A percentile compares a stretch with the other conserved stretches of the same genome.
Evolutionary conservation across 1,140 invertebrate genomes (phyloP).

Genomic region (Diachasmimorpha longicaudata): DNA sequence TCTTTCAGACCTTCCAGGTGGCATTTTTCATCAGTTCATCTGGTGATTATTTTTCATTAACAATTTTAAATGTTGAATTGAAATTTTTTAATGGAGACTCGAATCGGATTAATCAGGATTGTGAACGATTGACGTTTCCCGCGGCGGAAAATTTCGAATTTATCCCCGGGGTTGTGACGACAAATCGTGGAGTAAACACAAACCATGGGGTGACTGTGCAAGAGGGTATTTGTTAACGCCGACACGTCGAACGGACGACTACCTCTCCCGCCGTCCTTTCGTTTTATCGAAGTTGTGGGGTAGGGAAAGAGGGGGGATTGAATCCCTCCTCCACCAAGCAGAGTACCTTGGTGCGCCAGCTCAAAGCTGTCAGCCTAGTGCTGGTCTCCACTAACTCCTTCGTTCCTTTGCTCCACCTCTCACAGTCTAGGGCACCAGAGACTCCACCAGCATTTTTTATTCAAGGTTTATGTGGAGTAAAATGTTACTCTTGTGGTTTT

Average conservation of each 20-base stretch:
- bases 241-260: conserved; percentile 23
- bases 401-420: neutral
- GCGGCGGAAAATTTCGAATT: no score
- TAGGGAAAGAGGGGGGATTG: neutral
- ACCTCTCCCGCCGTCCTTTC: conserved; percentile 11
- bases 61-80: no score
- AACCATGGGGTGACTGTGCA: neutral
- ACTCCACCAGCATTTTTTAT: no score
- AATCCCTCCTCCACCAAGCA: conserved; percentile 10
- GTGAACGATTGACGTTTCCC: no score
- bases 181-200: neutral
- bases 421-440: neutral
- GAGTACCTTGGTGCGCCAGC: conserved; percentile 8
- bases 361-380: neutral
- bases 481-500: no score
- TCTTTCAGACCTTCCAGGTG: no score
- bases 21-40: no score
- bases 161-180: neutral
- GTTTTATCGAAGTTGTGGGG: neutral
- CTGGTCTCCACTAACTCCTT: neutral
- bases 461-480: no score
- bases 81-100: no score
- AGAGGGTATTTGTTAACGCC: neutral
- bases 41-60: no score
- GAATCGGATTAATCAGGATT: no score